These are phyloP conservation scores for Cheilosia variabilis DNA, from an alignment of 2,888 invertebrate genomes.

Conservation along the genomic window DNA sequence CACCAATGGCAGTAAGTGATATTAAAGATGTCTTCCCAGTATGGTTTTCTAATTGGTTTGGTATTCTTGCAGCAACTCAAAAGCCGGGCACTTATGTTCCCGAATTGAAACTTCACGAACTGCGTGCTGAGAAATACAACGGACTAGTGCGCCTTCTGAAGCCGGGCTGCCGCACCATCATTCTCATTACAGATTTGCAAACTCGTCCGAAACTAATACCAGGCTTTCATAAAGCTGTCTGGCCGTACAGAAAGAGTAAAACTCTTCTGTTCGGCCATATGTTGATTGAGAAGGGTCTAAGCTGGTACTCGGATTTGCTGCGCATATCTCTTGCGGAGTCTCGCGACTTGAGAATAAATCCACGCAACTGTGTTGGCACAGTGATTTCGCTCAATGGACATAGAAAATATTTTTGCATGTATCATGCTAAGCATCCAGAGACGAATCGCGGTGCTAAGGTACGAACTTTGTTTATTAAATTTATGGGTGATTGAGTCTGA, in stretches of 20 bases:
- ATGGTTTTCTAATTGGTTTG: neutral
- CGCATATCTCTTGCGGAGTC: conserved; percentile 93
- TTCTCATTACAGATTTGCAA: conserved; percentile 94
- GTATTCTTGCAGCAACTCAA: conserved; percentile 71
- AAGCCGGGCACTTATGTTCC: conserved; percentile 81
- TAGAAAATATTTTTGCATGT: conserved; percentile 99
- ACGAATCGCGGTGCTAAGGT: conserved; percentile 88
- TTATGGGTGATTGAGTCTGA: neutral
- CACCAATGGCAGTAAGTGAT: conserved; percentile 78
- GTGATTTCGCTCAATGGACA: conserved; percentile 98
- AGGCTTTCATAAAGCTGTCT: conserved; percentile 96
- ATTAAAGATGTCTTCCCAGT: neutral
- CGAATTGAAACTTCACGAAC: conserved; percentile 93
- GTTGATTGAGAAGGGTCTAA: conserved; percentile 94
- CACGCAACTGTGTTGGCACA: conserved; percentile 97
- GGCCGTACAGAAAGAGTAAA: conserved; percentile 98
- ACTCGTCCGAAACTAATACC: conserved; percentile 94
- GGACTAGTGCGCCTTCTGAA: conserved; percentile 95
- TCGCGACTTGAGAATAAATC: conserved; percentile 94
- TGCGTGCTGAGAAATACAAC: conserved; percentile 97
- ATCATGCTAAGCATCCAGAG: conserved; percentile 98
- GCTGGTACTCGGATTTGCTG: conserved; percentile 96
- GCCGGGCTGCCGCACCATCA: conserved; percentile 97
- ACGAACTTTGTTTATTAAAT: conserved; percentile 56
- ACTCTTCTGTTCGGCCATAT: conserved; percentile 97